Conservation (phyloP, 2,797 vertebrate genomes). For the Graptemys geographica region DNA sequence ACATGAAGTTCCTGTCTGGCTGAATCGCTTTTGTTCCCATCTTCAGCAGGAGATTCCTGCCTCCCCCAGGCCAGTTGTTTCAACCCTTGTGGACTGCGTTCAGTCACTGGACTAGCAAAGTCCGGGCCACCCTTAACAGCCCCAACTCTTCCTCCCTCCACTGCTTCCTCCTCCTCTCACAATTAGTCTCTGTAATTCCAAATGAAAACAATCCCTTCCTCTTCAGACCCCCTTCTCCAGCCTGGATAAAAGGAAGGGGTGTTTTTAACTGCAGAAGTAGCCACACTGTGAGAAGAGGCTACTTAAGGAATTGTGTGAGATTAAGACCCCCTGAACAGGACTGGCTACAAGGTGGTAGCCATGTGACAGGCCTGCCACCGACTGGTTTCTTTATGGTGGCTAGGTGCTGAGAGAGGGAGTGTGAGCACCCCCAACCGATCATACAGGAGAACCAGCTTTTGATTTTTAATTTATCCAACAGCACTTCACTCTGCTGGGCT, state of each 20-base stretch:
- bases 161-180: slow-evolving; percentile 81
- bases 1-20: slow-evolving; percentile 79
- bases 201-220: slow-evolving; percentile 73
- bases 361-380: slow-evolving; percentile 42
- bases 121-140: slow-evolving; percentile 74
- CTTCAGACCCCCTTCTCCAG: slow-evolving; percentile 66
- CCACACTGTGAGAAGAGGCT: slow-evolving; percentile 16
- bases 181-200: slow-evolving; percentile 84
- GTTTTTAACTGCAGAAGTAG: slow-evolving; percentile 42
- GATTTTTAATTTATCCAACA: slow-evolving; percentile 75
- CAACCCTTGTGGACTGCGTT: slow-evolving; percentile 79
- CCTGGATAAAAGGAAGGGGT: background rate
- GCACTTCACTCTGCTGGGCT: slow-evolving; percentile 1
- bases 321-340: slow-evolving; percentile 55
- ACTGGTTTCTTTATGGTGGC: slow-evolving; percentile 48
- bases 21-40: slow-evolving; percentile 70
- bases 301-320: slow-evolving; percentile 65
- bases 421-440: slow-evolving; percentile 46
- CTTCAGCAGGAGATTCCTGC: slow-evolving; percentile 78
- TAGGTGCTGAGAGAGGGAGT: slow-evolving; percentile 45
- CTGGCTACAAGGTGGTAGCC: slow-evolving; percentile 30
- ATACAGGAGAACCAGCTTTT: slow-evolving; percentile 63
- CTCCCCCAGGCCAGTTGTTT: slow-evolving; percentile 75
- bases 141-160: slow-evolving; percentile 73
- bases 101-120: slow-evolving; percentile 60